phyloP scores from a whole-genome alignment of 1,140 invertebrate species.

The Berghia stephanieae region DNA sequence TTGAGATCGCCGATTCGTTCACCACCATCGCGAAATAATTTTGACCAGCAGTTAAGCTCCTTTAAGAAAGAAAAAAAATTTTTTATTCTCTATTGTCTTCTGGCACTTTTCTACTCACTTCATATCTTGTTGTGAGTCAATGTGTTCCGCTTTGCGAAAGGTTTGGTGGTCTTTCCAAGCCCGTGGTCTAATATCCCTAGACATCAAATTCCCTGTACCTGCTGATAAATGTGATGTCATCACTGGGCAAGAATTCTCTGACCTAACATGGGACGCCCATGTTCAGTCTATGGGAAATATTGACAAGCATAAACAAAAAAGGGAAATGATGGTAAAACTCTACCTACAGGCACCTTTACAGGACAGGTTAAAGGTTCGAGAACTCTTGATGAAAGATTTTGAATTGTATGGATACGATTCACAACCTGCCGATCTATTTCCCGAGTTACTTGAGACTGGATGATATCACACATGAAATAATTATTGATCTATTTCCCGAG shows the following conservation, averaged over 20 bases:
- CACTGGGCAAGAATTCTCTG: neutral
- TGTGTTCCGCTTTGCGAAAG: neutral
- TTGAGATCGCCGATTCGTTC: no score
- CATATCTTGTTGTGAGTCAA: neutral
- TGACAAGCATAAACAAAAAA: neutral
- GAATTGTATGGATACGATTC: neutral
- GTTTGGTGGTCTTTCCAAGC: conserved; percentile 5
- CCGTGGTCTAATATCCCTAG: neutral
- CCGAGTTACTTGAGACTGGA: no score
- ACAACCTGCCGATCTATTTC: neutral
- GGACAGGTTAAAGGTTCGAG: neutral
- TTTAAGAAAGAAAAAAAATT: neutral
- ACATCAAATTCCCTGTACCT: neutral
- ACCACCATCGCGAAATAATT: neutral
- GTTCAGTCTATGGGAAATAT: neutral
- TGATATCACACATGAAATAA: no score
- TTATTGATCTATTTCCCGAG: neutral
- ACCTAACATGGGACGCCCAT: neutral
- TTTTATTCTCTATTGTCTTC: no score
- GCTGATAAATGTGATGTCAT: neutral
- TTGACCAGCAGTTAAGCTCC: neutral
- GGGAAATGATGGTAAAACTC: neutral
- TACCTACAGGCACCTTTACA: neutral
- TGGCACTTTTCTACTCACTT: no score
- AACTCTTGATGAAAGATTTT: neutral